Evolutionary conservation across 2,113 vertebrate species (phyloP).

Genomic region (Leiothrix lutea): DNA sequence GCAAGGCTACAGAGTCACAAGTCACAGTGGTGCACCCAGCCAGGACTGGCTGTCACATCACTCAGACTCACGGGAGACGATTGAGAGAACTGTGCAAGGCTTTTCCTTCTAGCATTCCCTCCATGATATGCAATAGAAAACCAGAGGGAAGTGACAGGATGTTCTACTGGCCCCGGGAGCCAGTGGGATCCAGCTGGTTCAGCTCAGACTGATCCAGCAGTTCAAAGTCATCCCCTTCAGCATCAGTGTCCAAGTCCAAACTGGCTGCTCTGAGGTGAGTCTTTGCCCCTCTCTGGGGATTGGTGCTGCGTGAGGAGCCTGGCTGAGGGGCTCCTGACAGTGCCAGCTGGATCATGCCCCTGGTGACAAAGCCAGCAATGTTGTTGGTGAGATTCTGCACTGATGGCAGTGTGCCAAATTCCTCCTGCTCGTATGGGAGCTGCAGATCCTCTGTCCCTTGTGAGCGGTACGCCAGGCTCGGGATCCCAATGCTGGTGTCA

Average conservation of each 20-base stretch:
- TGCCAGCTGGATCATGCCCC: conserved; percentile 91
- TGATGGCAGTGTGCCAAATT: conserved; percentile 58
- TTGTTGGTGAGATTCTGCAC: conserved; percentile 79
- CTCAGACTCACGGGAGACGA: not conserved
- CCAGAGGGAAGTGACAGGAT: conserved; percentile 48
- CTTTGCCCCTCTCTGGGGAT: conserved; percentile 65
- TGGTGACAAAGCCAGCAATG: conserved; percentile 85
- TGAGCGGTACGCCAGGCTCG: conserved; percentile 76
- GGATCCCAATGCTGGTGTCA: conserved; percentile 93
- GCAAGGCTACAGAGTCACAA: conserved; percentile 16
- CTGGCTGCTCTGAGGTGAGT: conserved; percentile 83
- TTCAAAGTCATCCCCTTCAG: conserved; percentile 95
- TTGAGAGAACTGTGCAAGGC: not conserved
- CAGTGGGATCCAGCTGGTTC: conserved; percentile 89
- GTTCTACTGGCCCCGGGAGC: conserved; percentile 76
- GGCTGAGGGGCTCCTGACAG: conserved; percentile 79
- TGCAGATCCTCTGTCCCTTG: conserved; percentile 68
- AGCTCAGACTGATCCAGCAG: conserved; percentile 97
- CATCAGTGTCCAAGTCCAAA: conserved; percentile 93
- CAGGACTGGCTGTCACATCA: not conserved
- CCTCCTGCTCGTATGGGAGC: conserved; percentile 78
- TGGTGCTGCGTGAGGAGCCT: conserved; percentile 50
- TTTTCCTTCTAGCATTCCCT: conserved; percentile 14
- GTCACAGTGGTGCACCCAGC: conserved; percentile 24
- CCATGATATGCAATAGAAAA: conserved; percentile 1